These are phyloP conservation scores for Nasonia oneida DNA, from an alignment of 2,888 invertebrate species.

Conservation along the genomic window DNA sequence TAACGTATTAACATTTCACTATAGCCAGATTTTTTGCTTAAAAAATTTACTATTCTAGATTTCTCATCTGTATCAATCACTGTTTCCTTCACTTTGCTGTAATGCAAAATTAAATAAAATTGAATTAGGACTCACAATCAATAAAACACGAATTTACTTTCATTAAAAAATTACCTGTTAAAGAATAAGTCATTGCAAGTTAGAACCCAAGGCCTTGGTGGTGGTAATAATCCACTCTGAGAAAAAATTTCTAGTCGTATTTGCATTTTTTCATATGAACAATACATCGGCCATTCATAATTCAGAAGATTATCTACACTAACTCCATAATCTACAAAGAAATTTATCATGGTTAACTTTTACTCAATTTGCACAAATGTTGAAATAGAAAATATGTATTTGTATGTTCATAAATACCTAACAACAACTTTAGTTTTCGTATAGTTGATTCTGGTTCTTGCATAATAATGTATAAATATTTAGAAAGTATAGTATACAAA, in stretches of 20 bases:
- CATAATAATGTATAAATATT: constrained; percentile 20
- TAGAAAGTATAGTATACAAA: constrained; percentile 27
- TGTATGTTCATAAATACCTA: constrained; percentile 25
- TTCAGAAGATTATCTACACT: constrained; percentile 13
- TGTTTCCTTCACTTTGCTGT: not conserved
- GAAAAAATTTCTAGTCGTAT: constrained; percentile 5
- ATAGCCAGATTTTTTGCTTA: constrained; percentile 34
- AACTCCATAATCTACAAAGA: constrained; percentile 27
- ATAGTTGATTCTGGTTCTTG: constrained; percentile 3
- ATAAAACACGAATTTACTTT: not conserved
- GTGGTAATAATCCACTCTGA: not conserved
- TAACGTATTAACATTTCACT: not conserved
- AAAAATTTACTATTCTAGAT: not conserved
- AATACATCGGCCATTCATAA: constrained; percentile 20
- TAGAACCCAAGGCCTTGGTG: constrained; percentile 20
- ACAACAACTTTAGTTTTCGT: constrained; percentile 39
- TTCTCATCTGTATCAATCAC: not conserved
- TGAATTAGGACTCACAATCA: not conserved
- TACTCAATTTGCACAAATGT: not conserved
- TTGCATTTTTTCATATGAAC: not conserved
- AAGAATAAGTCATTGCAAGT: not conserved
- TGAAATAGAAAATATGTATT: not conserved
- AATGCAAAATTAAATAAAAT: not conserved
- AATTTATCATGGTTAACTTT: not conserved
- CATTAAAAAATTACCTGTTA: constrained; percentile 17